A percentile compares a stretch with the other conserved stretches of the same genome.
phyloP scores from a whole-genome alignment of 2,113 vertebrate genomes.

The Galeopterus variegatus region DNA sequence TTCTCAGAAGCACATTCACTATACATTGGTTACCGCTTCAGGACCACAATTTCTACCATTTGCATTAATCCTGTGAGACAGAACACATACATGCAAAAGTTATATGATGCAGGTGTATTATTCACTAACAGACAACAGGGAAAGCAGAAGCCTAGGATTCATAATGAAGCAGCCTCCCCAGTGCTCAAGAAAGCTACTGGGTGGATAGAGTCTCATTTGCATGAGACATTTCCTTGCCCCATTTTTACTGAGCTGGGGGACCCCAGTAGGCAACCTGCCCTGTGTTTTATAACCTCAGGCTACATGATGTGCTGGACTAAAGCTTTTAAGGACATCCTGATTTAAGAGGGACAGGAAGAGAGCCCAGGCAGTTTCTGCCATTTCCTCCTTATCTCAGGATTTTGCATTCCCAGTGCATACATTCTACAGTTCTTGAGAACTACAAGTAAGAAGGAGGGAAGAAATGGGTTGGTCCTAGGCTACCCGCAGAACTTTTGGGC shows the following conservation, averaged over 20 bases:
- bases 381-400: not conserved
- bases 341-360: not conserved
- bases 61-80: not conserved
- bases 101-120: not conserved
- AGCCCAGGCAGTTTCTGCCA: not conserved
- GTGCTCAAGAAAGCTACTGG: not conserved
- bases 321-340: too few species aligned
- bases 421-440: not conserved
- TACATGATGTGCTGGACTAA: not conserved
- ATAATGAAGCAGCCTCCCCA: not conserved
- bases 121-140: not conserved
- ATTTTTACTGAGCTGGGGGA: fast-evolving
- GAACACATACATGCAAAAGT: not conserved
- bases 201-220: not conserved
- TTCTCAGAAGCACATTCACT: not conserved
- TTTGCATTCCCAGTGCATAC: not conserved
- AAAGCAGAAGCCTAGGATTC: not conserved
- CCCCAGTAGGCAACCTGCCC: not conserved
- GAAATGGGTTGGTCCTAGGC: not conserved
- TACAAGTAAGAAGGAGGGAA: not conserved
- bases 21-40: too few species aligned
- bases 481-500: too few species aligned
- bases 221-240: not conserved
- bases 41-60: not conserved
- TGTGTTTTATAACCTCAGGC: not conserved